phyloP scores from a whole-genome alignment of 2,113 vertebrate species.

The Thomomys bottae region DNA sequence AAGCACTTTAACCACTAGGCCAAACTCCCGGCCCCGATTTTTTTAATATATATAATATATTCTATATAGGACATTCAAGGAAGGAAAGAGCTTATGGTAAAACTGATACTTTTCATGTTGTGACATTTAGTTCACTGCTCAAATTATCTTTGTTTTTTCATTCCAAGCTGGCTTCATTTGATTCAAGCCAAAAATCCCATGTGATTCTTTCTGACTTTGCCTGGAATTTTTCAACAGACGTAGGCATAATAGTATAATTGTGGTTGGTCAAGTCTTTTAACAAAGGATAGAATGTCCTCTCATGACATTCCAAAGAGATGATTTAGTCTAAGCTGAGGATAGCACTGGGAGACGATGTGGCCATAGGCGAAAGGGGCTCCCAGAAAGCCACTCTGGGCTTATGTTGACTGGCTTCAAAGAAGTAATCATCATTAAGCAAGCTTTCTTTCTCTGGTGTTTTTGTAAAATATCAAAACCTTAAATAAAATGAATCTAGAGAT shows the following conservation, averaged over 20 bases:
- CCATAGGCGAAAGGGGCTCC: neutral
- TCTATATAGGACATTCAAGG: slow-evolving; percentile 25
- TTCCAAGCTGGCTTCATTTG: slow-evolving; percentile 73
- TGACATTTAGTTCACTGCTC: slow-evolving; percentile 68
- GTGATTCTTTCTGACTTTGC: slow-evolving; percentile 71
- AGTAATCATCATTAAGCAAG: neutral
- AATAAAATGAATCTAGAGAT: slow-evolving; percentile 25
- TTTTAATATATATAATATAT: neutral
- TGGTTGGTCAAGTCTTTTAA: slow-evolving; percentile 73
- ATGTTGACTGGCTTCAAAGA: neutral
- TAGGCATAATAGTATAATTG: slow-evolving; percentile 77
- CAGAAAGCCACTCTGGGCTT: neutral
- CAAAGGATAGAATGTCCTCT: slow-evolving; percentile 79
- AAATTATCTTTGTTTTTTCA: slow-evolving; percentile 67
- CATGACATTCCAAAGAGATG: slow-evolving; percentile 69
- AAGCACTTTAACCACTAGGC: too few relatives aligned
- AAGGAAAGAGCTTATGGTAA: slow-evolving; percentile 29
- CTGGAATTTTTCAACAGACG: slow-evolving; percentile 77
- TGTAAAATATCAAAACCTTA: neutral
- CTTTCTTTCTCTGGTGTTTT: neutral
- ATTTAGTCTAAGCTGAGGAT: slow-evolving; percentile 50
- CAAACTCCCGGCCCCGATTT: too few relatives aligned
- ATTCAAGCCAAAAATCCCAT: slow-evolving; percentile 72
- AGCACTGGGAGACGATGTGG: slow-evolving; percentile 6
- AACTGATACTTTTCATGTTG: slow-evolving; percentile 55